These are phyloP conservation scores for Microcebus murinus DNA, from an alignment of 2,113 vertebrate genomes.

Conservation along the genomic window DNA sequence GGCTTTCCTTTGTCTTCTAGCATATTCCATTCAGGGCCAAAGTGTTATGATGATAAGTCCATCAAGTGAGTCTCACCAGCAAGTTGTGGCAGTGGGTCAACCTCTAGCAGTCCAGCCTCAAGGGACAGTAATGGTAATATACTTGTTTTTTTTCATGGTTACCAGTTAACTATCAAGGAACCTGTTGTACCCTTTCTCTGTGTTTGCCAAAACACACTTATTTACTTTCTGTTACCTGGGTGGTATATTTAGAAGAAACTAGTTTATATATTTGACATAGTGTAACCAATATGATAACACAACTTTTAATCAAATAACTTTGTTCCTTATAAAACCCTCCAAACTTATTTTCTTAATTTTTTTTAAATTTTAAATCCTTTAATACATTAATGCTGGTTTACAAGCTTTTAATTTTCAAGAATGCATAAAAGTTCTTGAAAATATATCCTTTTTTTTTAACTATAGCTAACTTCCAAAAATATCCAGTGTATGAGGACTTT, in stretches of 20 bases:
- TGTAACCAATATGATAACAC: not conserved
- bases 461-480: conserved; percentile 97
- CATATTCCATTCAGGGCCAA: conserved; percentile 98
- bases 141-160: not conserved
- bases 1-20: conserved; percentile 82
- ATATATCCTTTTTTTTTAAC: conserved; percentile 36
- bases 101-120: conserved; percentile 96
- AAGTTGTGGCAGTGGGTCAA: conserved; percentile 98
- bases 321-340: conserved; percentile 23
- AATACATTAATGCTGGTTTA: not conserved
- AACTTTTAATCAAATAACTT: conserved; percentile 48
- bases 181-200: not conserved
- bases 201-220: conserved; percentile 25
- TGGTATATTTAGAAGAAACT: not conserved
- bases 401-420: conserved; percentile 46
- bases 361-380: conserved; percentile 21
- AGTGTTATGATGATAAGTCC: conserved; percentile 98
- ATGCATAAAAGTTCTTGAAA: not conserved
- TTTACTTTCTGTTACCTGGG: not conserved
- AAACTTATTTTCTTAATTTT: conserved; percentile 32
- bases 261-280: not conserved
- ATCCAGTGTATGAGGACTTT: conserved; percentile 99
- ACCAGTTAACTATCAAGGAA: not conserved
- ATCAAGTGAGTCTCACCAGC: conserved; percentile 98
- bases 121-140: conserved; percentile 97